phyloP scores from a whole-genome alignment of 1,140 invertebrate genomes.

The Drosophila chauvacae region DNA sequence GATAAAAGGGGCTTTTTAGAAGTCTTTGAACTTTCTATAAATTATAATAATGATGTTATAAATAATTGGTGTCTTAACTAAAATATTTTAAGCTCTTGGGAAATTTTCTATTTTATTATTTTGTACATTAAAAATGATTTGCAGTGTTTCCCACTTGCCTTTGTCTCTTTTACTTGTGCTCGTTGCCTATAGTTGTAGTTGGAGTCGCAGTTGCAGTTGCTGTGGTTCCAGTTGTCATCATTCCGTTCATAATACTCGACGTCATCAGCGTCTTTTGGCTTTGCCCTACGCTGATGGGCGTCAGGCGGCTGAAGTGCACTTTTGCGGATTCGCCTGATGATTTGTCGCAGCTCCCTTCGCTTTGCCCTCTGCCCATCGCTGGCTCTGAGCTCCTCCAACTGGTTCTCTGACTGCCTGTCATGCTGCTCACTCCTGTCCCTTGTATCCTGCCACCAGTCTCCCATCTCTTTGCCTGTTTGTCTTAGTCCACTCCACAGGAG shows the following conservation, averaged over 20 bases:
- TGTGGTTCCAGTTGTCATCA: constrained; percentile 69
- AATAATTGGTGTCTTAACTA: neutral
- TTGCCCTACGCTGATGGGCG: constrained; percentile 41
- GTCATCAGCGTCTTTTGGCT: constrained; percentile 71
- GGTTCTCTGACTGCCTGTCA: constrained; percentile 59
- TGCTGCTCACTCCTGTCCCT: constrained; percentile 21
- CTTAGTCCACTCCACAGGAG: constrained; percentile 65
- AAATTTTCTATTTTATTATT: neutral
- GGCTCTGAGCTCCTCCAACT: constrained; percentile 32
- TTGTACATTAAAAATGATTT: neutral
- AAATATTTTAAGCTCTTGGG: too few species aligned
- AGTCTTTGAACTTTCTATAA: neutral
- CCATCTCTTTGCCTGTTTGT: constrained; percentile 59
- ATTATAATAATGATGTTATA: neutral
- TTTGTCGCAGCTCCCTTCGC: constrained; percentile 42
- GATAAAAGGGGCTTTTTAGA: too few species aligned
- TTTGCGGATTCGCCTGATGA: constrained; percentile 70
- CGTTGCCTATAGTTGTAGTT: constrained; percentile 35
- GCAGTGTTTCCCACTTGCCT: neutral
- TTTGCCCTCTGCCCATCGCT: constrained; percentile 18
- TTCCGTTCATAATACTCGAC: constrained; percentile 75
- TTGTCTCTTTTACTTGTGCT: constrained; percentile 51
- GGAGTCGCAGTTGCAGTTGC: constrained; percentile 40
- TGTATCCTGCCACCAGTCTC: constrained; percentile 5
- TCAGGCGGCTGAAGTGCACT: constrained; percentile 71